A percentile compares a stretch with the other conserved stretches of the same genome.
Conservation (phyloP, 2,113 vertebrate species). For the Uria lomvia region DNA sequence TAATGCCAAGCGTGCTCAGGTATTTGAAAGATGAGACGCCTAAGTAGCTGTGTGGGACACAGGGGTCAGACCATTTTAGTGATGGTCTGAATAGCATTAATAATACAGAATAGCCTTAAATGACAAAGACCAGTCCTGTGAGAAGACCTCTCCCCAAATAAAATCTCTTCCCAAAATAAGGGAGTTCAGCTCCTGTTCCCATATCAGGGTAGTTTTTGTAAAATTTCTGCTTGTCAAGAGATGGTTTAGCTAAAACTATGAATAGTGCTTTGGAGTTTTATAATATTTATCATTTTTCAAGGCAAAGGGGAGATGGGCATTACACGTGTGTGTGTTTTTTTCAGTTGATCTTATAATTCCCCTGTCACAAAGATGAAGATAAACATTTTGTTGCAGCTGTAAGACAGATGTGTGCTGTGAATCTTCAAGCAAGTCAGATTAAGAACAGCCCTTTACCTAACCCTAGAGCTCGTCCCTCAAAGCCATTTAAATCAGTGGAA, state of each 20-base stretch:
- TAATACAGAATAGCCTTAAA: background rate
- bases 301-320: background rate
- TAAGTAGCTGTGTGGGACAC: background rate
- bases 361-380: background rate
- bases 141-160: background rate
- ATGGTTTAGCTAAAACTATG: background rate
- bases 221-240: background rate
- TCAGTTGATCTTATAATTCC: background rate
- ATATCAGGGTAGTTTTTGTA: background rate
- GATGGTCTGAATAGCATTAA: background rate
- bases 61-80: background rate
- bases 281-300: background rate
- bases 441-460: slow-evolving; percentile 3
- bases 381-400: background rate
- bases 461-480: background rate
- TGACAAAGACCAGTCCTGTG: background rate
- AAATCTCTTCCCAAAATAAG: background rate
- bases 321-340: background rate
- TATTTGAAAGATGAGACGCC: background rate
- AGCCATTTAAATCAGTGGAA: slow-evolving; percentile 5
- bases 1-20: background rate
- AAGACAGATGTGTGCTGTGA: slow-evolving; percentile 5
- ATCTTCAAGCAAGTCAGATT: slow-evolving; percentile 25
- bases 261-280: background rate
- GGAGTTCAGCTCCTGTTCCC: background rate